Conservation (phyloP, 64 coral and sea anemone genomes). For the Stylophora pistillata region DNA sequence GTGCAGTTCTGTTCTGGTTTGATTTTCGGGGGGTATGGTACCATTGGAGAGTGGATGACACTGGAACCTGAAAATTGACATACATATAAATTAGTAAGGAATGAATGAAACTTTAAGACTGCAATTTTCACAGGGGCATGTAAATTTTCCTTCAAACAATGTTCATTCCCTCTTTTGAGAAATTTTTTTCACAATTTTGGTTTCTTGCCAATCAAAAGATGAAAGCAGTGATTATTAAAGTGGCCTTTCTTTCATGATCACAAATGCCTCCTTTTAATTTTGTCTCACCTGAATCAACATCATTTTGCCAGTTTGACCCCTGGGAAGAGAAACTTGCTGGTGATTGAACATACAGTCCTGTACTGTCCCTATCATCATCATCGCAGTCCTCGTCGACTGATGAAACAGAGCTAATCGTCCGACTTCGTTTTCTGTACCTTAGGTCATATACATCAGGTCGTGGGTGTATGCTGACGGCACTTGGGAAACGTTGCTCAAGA, state of each 20-base stretch:
- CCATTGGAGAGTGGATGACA: constrained; percentile 76
- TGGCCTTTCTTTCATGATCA: neutral
- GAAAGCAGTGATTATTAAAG: neutral
- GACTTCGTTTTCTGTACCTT: constrained; percentile 79
- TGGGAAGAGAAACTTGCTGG: constrained; percentile 85
- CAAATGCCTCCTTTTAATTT: neutral
- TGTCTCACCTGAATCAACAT: constrained; percentile 73
- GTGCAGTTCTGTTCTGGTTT: constrained; percentile 90
- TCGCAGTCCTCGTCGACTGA: constrained; percentile 83
- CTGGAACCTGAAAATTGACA: constrained; percentile 37
- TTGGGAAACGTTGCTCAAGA: constrained; percentile 79
- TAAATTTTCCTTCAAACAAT: neutral
- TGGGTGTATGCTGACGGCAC: constrained; percentile 76
- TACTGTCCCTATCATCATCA: constrained; percentile 67
- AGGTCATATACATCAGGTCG: constrained; percentile 73
- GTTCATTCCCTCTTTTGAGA: too few relatives aligned
- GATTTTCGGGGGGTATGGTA: constrained; percentile 82
- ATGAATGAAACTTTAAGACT: neutral
- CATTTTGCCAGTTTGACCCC: constrained; percentile 80
- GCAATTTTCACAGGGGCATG: neutral
- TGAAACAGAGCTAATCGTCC: constrained; percentile 83
- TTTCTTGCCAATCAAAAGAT: too few relatives aligned
- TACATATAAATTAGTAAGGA: neutral
- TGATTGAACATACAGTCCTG: constrained; percentile 77
- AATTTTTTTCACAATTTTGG: too few relatives aligned